A percentile compares a stretch with the other conserved stretches of the same genome.
These are phyloP conservation scores for Drosophila hamatofila DNA, from an alignment of 2,888 invertebrate genomes.

Conservation along the genomic window DNA sequence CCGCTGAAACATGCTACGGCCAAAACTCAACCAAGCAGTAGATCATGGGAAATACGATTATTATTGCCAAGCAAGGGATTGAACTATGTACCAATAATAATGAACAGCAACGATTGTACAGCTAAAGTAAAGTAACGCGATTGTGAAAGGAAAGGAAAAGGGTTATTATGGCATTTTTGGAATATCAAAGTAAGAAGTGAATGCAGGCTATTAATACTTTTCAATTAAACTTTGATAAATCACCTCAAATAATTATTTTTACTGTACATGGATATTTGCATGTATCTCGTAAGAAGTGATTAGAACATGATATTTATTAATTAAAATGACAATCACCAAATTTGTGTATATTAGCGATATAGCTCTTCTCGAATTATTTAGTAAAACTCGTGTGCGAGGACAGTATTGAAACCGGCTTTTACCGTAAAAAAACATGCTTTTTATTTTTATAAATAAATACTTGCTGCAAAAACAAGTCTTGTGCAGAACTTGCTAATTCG, in stretches of 20 bases:
- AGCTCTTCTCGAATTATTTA: too few species aligned
- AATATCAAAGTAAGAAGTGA: not conserved
- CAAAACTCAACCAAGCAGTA: constrained; percentile 26
- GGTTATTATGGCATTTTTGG: not conserved
- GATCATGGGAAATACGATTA: constrained; percentile 29
- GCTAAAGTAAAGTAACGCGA: not conserved
- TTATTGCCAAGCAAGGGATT: not conserved
- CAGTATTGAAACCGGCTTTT: constrained; percentile 4
- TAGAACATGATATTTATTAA: too few species aligned
- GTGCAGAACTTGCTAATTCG: too few species aligned
- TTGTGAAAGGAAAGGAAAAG: not conserved
- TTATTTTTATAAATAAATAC: too few species aligned
- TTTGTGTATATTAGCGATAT: too few species aligned
- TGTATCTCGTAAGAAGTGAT: not conserved
- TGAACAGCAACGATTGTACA: not conserved
- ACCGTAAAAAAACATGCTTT: too few species aligned
- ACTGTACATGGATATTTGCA: not conserved
- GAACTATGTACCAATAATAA: not conserved
- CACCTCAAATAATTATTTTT: not conserved
- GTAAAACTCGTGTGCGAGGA: too few species aligned
- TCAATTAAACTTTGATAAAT: not conserved
- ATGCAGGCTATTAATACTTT: not conserved
- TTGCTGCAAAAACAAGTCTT: not conserved
- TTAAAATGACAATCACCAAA: too few species aligned
- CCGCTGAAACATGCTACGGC: constrained; percentile 14